phyloP scores from a whole-genome alignment of 1,140 invertebrate species.

The Pygmarrhopalites habei region DNA sequence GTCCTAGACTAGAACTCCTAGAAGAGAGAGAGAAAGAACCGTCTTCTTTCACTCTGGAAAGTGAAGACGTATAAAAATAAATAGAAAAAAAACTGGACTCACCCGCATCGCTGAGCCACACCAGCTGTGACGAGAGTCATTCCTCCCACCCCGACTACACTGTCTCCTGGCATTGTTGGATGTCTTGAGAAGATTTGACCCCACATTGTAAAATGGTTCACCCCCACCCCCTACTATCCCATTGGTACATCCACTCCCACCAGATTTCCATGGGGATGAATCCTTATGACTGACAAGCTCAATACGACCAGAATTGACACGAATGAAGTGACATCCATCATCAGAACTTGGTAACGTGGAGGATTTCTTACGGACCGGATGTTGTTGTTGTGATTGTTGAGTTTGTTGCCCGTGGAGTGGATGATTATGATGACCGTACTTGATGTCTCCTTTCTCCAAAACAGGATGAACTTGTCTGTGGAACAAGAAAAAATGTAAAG shows the following conservation, averaged over 20 bases:
- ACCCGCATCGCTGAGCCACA: conserved; percentile 33
- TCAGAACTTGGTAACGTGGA: conserved; percentile 31
- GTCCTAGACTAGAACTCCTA: not conserved
- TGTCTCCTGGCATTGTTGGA: not conserved
- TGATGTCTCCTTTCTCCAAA: conserved; percentile 36
- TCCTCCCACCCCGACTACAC: conserved; percentile 7
- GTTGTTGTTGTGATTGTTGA: conserved; percentile 12
- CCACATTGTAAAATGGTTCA: no score
- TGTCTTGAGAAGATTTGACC: conserved; percentile 8
- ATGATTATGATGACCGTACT: conserved; percentile 30
- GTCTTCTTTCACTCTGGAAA: no score
- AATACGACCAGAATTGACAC: conserved; percentile 39
- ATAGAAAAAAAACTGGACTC: no score
- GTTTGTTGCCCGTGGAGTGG: conserved; percentile 1
- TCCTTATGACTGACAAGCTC: conserved; percentile 30
- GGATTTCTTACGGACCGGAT: conserved; percentile 20
- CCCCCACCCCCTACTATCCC: no score
- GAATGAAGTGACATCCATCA: conserved; percentile 36
- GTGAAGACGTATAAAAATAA: no score
- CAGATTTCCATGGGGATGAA: conserved; percentile 11
- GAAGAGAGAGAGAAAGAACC: no score
- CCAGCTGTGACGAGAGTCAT: conserved; percentile 36
- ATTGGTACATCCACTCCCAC: not conserved
- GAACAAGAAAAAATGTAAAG: not conserved
- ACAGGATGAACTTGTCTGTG: conserved; percentile 36